phyloP scores from a whole-genome alignment of 2,113 vertebrate genomes.

The Notothenia rossii region DNA sequence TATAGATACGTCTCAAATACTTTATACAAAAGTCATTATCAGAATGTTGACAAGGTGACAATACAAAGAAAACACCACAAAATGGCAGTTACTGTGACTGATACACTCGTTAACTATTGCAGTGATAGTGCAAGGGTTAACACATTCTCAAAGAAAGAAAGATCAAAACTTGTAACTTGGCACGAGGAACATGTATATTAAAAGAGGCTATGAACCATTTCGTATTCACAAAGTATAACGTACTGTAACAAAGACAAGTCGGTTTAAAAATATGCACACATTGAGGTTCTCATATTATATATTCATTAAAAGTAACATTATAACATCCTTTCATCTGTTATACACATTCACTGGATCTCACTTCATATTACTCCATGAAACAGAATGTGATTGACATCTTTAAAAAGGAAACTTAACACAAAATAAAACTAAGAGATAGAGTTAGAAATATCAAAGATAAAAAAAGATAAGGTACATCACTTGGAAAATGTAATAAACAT shows the following conservation, averaged over 20 bases:
- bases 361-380: slow-evolving; percentile 6
- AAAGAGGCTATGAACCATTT: slow-evolving; percentile 47
- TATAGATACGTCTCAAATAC: slow-evolving; percentile 61
- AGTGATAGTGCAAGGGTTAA: slow-evolving; percentile 45
- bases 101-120: slow-evolving; percentile 64
- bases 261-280: slow-evolving; percentile 38
- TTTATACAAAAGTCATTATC: slow-evolving; percentile 80
- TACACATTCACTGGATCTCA: slow-evolving; percentile 29
- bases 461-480: slow-evolving; percentile 36
- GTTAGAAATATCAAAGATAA: slow-evolving; percentile 25
- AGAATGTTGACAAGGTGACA: slow-evolving; percentile 71
- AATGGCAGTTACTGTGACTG: slow-evolving; percentile 58
- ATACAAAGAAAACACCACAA: slow-evolving; percentile 75
- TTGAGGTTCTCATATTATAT: slow-evolving; percentile 12
- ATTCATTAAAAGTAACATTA: slow-evolving; percentile 28
- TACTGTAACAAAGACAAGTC: slow-evolving; percentile 47
- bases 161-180: slow-evolving; percentile 76
- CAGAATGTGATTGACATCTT: slow-evolving; percentile 15
- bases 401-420: slow-evolving; percentile 10
- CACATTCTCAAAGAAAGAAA: slow-evolving; percentile 36
- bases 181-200: slow-evolving; percentile 74
- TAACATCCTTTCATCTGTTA: slow-evolving; percentile 24
- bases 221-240: slow-evolving; percentile 32
- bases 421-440: slow-evolving; percentile 13
- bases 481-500: slow-evolving; percentile 42